These are phyloP conservation scores for Rapana venosa DNA, from an alignment of 2,888 invertebrate genomes.

Conservation along the genomic window DNA sequence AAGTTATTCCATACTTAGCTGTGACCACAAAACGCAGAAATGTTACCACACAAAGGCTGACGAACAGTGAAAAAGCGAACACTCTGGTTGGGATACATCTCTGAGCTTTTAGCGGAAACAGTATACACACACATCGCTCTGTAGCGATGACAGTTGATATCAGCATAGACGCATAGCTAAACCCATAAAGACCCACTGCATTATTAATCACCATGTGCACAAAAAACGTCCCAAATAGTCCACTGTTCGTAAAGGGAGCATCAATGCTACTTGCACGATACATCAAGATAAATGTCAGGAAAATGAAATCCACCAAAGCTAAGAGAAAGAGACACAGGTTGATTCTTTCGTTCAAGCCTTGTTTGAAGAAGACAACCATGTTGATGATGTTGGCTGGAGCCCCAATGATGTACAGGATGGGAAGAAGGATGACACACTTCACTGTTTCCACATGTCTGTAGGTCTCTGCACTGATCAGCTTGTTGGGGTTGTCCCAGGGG, in stretches of 20 bases:
- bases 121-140: constrained; percentile 17
- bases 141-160: not conserved
- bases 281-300: not conserved
- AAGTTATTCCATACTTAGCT: not conserved
- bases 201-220: not conserved
- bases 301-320: not conserved
- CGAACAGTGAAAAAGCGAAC: not conserved
- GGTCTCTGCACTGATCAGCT: not conserved
- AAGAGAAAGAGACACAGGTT: not conserved
- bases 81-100: not conserved
- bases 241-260: not conserved
- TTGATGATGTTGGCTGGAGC: constrained; percentile 1
- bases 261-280: not conserved
- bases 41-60: not conserved
- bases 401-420: not conserved
- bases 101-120: not conserved
- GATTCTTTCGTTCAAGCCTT: not conserved
- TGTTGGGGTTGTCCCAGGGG: constrained; percentile 20
- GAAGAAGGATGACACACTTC: not conserved
- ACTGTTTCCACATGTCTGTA: not conserved
- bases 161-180: constrained; percentile 18
- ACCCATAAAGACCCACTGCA: constrained; percentile 9
- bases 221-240: not conserved
- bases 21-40: constrained; percentile 20
- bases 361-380: constrained; percentile 18